Percentiles rank a stretch among this genome's conserved stretches.
Conservation (phyloP, 2,113 vertebrate genomes). For the Gymnorhina tibicen region DNA sequence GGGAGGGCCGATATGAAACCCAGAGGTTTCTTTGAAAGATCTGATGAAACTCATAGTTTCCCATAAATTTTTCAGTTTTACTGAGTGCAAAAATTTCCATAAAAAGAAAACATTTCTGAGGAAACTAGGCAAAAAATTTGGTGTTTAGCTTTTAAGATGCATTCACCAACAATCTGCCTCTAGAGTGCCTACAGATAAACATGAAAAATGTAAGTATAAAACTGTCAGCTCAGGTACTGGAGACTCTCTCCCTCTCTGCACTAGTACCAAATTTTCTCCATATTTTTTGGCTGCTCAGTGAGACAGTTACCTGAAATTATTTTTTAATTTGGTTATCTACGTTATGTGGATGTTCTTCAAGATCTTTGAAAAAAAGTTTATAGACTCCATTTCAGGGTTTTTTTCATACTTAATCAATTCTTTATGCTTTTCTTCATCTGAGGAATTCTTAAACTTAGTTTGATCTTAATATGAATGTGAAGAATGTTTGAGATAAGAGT, state of each 20-base stretch:
- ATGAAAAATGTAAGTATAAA: neutral
- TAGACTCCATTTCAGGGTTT: neutral
- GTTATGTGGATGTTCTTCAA: neutral
- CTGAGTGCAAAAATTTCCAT: neutral
- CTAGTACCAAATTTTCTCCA: neutral
- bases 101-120: neutral
- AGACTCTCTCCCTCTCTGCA: neutral
- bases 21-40: neutral
- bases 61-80: neutral
- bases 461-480: neutral
- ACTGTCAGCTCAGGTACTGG: neutral
- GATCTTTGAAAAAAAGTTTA: neutral
- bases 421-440: neutral
- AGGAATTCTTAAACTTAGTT: neutral
- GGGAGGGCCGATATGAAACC: neutral
- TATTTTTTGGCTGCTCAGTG: neutral
- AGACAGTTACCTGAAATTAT: neutral
- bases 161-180: neutral
- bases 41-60: neutral
- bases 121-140: neutral
- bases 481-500: neutral
- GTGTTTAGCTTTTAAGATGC: neutral
- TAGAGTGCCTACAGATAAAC: neutral
- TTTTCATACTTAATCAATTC: neutral
- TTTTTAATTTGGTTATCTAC: neutral